Conservation (phyloP, 2,113 vertebrate genomes). For the Neogobius melanostomus region DNA sequence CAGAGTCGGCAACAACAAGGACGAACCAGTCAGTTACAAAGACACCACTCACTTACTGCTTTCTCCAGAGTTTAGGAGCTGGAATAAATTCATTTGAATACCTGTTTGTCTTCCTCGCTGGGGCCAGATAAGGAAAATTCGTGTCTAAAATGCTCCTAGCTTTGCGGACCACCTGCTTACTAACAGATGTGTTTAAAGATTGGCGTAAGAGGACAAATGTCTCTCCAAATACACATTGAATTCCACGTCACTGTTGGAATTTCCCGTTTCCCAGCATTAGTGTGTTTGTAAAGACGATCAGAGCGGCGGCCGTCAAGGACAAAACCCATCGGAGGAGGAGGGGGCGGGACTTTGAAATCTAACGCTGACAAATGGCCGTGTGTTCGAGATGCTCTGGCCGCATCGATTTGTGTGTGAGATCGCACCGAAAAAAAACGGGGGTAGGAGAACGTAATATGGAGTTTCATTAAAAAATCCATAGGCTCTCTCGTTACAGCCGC, state of each 20-base stretch:
- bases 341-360: conserved; percentile 61
- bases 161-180: too few relatives aligned
- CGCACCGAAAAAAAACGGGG: conserved; percentile 32
- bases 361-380: conserved; percentile 67
- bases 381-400: conserved; percentile 62
- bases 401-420: conserved; percentile 66
- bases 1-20: too few relatives aligned
- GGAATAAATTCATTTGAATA: too few relatives aligned
- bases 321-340: conserved; percentile 38
- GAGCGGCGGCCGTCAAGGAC: conserved; percentile 42
- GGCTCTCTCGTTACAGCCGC: conserved; percentile 69
- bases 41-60: too few relatives aligned
- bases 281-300: background rate
- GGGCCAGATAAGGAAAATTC: too few relatives aligned
- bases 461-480: conserved; percentile 75
- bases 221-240: too few relatives aligned
- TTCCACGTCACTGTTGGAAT: background rate
- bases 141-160: too few relatives aligned
- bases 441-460: conserved; percentile 66
- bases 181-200: too few relatives aligned
- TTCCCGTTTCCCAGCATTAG: background rate
- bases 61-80: too few relatives aligned
- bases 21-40: too few relatives aligned
- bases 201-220: too few relatives aligned
- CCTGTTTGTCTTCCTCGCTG: too few relatives aligned